Evolutionary conservation across 2,888 invertebrate species (phyloP), one percentile per base, ranked within the genome.

Genomic region (Meiosimyza decipiens): DNA sequence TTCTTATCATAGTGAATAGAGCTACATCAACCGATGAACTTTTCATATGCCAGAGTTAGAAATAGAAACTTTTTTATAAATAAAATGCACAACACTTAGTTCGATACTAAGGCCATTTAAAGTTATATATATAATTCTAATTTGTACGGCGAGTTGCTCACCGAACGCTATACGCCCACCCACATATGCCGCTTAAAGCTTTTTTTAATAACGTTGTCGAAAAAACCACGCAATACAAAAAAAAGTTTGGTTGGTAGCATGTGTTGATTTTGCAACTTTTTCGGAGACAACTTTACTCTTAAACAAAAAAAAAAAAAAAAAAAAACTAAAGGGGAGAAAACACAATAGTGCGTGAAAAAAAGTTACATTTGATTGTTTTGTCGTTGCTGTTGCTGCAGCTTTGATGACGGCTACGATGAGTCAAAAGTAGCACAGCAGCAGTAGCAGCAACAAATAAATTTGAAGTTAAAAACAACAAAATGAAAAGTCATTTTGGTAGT

Each of bases 391-490:
- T 13, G 49, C 18, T 51, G 22, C 33, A 11, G 50, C 51, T 54
- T 18, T 49, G 18, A 50, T 65, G 51, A 16, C 51, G 22, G 51
- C 65, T 40, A 28, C 28, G 0, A 28, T 28, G 28, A 3, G 28
- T 28, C 3, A 16, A 59, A 59, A 68, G 59, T 68, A 28, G 50
- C 68, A 68, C 57, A 57, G 22, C 52, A 22, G n/a, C 51, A 51
- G 28, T 22, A 64, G 6, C 51, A n/a, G 50, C 22, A 65, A 51
- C 64, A 65, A 33, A 33, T 50, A 63, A 63, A 22, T 18, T 49
- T 49, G n/a, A 50, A 51, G n/a, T 7, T 33, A 52, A 28, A 51
- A 74, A 71, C 71, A 74, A 78, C 28, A 3, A 66, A 16, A 51
- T 15, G 11, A 28, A 73, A 78, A 78, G 22, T 55, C 55, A 55